Evolutionary conservation across 2,888 invertebrate genomes (phyloP).

Genomic region (Xanthorhoe designata): DNA sequence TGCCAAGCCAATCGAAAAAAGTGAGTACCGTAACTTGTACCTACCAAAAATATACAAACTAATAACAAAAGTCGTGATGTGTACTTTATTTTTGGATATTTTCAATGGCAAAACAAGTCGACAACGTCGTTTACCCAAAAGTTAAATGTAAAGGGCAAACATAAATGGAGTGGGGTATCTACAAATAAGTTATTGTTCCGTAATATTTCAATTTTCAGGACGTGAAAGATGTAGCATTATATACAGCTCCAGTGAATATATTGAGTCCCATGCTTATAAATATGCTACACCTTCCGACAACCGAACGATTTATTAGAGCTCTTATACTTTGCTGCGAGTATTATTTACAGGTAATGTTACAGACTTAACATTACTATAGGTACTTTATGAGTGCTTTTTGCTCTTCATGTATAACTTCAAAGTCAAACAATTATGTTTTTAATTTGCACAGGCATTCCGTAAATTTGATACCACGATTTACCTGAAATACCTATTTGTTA

Average conservation of each 20-base stretch:
- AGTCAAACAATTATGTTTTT: conserved; percentile 4
- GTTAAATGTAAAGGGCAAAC: conserved; percentile 2
- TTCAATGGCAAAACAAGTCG: background rate
- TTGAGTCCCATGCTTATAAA: conserved; percentile 86
- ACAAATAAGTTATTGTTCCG: conserved; percentile 10
- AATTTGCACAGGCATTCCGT: background rate
- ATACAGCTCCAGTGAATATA: conserved; percentile 80
- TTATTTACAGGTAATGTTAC: conserved; percentile 82
- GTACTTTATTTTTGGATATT: background rate
- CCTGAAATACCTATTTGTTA: no score
- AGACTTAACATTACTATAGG: conserved; percentile 19
- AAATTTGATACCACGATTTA: no score
- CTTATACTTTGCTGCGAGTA: conserved; percentile 87
- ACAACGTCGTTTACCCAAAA: background rate
- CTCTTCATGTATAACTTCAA: background rate
- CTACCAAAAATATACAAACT: no score
- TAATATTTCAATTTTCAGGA: conserved; percentile 63
- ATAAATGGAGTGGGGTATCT: background rate
- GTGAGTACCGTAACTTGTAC: no score
- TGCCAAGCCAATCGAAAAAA: no score
- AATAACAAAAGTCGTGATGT: background rate
- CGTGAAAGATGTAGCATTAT: conserved; percentile 83
- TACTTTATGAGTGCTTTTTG: conserved; percentile 20
- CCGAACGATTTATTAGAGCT: conserved; percentile 87
- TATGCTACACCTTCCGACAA: conserved; percentile 84